Percentiles rank a stretch among this genome's conserved stretches.
phyloP scores from a whole-genome alignment of 1,140 invertebrate species.

The Euwallacea fornicatus region DNA sequence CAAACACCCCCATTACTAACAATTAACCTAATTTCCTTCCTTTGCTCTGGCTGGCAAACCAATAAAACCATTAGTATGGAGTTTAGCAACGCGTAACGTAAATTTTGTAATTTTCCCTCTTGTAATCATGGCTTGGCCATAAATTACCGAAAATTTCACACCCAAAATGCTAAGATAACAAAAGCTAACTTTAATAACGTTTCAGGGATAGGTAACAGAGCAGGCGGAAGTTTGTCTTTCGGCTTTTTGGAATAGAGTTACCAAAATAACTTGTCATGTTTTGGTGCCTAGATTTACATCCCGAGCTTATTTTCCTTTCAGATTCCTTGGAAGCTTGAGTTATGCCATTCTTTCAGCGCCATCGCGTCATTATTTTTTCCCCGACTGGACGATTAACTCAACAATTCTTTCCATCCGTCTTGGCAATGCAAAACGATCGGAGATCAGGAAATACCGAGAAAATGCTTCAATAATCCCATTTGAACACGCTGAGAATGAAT shows the following conservation, averaged over 20 bases:
- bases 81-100: constrained; percentile 24
- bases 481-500: constrained; percentile 10
- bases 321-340: no score
- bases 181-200: constrained; percentile 7
- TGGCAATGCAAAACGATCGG: not conserved
- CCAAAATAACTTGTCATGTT: not conserved
- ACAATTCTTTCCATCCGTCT: constrained; percentile 1
- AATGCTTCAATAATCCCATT: constrained; percentile 8
- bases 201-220: not conserved
- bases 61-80: constrained; percentile 9
- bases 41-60: not conserved
- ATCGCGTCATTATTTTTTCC: no score
- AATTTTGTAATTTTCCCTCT: constrained; percentile 15
- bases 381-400: no score
- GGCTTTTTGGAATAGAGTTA: constrained; percentile 7
- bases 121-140: constrained; percentile 2
- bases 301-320: no score
- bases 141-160: constrained; percentile 17
- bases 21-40: constrained; percentile 1
- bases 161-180: constrained; percentile 5
- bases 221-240: constrained; percentile 2
- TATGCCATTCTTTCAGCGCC: no score
- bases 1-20: not conserved
- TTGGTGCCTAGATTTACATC: no score
- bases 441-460: constrained; percentile 3